Evolutionary conservation across 2,113 vertebrate species (phyloP).

Genomic region (Perca schrenkii): DNA sequence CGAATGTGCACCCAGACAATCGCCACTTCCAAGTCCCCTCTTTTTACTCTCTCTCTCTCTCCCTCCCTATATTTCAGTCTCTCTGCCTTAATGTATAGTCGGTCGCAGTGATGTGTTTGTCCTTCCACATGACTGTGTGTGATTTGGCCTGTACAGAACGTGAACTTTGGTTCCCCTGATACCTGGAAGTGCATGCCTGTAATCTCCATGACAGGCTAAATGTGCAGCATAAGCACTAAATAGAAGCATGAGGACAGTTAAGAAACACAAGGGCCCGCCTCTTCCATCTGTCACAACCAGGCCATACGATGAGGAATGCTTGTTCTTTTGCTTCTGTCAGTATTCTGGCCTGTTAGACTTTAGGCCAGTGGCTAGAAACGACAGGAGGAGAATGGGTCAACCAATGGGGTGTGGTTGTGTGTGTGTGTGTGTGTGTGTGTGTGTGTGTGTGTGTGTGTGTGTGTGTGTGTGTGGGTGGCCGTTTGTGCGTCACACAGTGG

Average conservation of each 20-base stretch:
- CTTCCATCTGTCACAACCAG: constrained; percentile 68
- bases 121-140: constrained; percentile 42
- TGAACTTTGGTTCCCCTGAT: constrained; percentile 47
- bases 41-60: constrained; percentile 13
- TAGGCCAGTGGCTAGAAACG: constrained; percentile 20
- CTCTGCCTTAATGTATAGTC: constrained; percentile 47
- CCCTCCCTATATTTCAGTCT: constrained; percentile 33
- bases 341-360: constrained; percentile 39
- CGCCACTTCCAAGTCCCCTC: constrained; percentile 57
- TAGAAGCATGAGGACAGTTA: constrained; percentile 49
- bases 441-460: constrained; percentile 13
- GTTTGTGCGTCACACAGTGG: constrained; percentile 21
- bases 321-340: constrained; percentile 48
- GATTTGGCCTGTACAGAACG: constrained; percentile 42
- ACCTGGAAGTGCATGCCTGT: constrained; percentile 34
- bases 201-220: constrained; percentile 45
- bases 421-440: constrained; percentile 1
- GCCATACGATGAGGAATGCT: constrained; percentile 30
- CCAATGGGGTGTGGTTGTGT: constrained; percentile 1
- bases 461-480: not conserved
- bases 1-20: constrained; percentile 73
- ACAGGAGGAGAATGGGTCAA: constrained; percentile 11
- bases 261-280: constrained; percentile 47
- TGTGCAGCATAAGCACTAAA: constrained; percentile 65
- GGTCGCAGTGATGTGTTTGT: constrained; percentile 43